Percentiles rank a stretch among this genome's conserved stretches.
These are phyloP conservation scores for Diachasmimorpha longicaudata DNA, from an alignment of 1,140 invertebrate species.

Conservation along the genomic window DNA sequence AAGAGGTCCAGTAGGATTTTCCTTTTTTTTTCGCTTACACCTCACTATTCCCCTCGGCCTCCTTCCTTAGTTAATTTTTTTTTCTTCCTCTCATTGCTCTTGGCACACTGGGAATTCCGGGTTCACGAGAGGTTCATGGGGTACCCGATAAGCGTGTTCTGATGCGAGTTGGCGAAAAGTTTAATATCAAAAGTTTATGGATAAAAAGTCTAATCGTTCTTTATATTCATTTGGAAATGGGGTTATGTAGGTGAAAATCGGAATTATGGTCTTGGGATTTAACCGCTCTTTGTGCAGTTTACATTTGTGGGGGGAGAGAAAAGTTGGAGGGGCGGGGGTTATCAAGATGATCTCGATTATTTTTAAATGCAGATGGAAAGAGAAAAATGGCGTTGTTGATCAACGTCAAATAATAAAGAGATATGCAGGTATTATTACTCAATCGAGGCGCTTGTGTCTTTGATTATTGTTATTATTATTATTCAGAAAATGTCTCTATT, in stretches of 20 bases:
- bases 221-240: conserved; percentile 7
- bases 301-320: not conserved
- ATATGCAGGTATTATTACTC: too few species aligned
- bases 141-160: not conserved
- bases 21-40: not conserved
- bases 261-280: not conserved
- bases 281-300: not conserved
- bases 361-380: too few species aligned
- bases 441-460: too few species aligned
- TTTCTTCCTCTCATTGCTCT: not conserved
- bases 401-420: too few species aligned
- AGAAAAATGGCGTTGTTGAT: too few species aligned
- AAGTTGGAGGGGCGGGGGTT: too few species aligned
- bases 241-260: not conserved
- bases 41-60: not conserved
- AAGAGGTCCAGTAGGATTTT: not conserved
- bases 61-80: conserved; percentile 17
- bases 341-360: too few species aligned
- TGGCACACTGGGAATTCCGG: conserved; percentile 7
- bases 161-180: conserved; percentile 1
- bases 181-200: not conserved
- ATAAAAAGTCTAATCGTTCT: conserved; percentile 1
- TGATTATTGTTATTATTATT: too few species aligned
- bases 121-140: conserved; percentile 12
- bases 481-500: too few species aligned